Evolutionary conservation across 2,113 vertebrate species (phyloP), one percentile per base, ranked within the genome.

Genomic region (Lucifuga dentata): DNA sequence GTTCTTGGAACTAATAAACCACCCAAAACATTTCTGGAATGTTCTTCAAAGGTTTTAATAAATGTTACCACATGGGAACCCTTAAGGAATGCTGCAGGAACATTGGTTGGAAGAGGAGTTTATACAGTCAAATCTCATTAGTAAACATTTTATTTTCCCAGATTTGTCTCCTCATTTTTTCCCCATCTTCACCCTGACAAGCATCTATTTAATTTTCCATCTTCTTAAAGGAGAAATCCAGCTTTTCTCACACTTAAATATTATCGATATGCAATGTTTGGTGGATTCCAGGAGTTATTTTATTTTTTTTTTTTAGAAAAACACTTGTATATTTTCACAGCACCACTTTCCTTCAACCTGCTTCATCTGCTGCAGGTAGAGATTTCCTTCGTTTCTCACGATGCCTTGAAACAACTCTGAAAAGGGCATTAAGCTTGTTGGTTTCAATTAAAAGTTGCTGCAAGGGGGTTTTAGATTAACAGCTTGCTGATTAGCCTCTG

Each of bases 381-480:
- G 12, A 68, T 12, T 23, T 32, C 15, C 45, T 75, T 77, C 59
- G 71, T 68, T 41, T 15, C 50, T 11, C 17, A 53, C 41, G 49
- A 13, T 68, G 35, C 43, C 35, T 68, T 41, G 6, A 39, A 39
- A 71, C 41, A 19, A 17, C 29, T 29, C 26, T 5, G 33, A 2
- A 48, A 51, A 66, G 15, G 9, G 5, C 19, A 5, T 8, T 6
- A 41, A 44, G 53, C 48, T 16, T 57, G 21, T n/a, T 29, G 17
- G 73, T 77, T 78, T 80, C 63, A 51, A 29, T 64, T 38, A 16
- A 26, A 24, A 15, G 21, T 11, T 16, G 43, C 19, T 26, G 5
- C 65, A 5, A 10, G 33, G 19, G 38, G 41, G 24, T n/a, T 67
- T 64, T 58, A 11, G 38, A 73, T 68, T 19, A 69, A 56, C 41